Evolutionary conservation across 2,113 vertebrate genomes (phyloP), one percentile per base, ranked within the genome.

Genomic region (Ophthalmolycus amberensis): DNA sequence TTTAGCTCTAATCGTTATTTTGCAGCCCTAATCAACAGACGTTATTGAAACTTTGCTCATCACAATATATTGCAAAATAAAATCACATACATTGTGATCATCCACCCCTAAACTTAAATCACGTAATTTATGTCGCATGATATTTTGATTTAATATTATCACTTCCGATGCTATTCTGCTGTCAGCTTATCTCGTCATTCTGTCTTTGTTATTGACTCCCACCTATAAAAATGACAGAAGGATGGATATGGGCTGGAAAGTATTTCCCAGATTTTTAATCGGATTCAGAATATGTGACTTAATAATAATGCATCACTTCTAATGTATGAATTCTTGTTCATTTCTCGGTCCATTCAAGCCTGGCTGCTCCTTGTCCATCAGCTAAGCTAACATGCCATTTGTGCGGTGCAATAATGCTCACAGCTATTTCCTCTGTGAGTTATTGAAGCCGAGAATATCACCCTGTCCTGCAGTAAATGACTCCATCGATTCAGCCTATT

Each of bases 401-500:
- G 87, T 89, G 88, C 4, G 1, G 25, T 50, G 74, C 69, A 75
- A 50, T 88, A 89, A 74, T 70, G 73, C 84, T 86, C 69, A 63
- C 22, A 3, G 75, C 77, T 71, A 76, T 90, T 91, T 90, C 77
- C 84, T 82, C 75, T 12, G 69, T 73, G 89, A 93, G 76, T 82
- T 83, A 90, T 82, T 74, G 62, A 46, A 80, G 82, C 83, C 74
- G 54, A 81, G 59, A 88, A 88, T 75, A 80, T 80, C 88, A 75
- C 69, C 65, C 85, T 44, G 58, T 70, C 64, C 64, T 34, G 64
- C 74, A 86, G 81, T 91, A 89, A 92, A 91, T 84, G 85, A 86
- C 80, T 82, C 73, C 54, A 72, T 90, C 87, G 80, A 90, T 89
- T 89, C 71, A 77, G 59, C 11, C 65, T 37, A 29, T 85, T 85